Evolutionary conservation across 2,888 invertebrate species (phyloP).

Genomic region (Eupithecia exiguata): DNA sequence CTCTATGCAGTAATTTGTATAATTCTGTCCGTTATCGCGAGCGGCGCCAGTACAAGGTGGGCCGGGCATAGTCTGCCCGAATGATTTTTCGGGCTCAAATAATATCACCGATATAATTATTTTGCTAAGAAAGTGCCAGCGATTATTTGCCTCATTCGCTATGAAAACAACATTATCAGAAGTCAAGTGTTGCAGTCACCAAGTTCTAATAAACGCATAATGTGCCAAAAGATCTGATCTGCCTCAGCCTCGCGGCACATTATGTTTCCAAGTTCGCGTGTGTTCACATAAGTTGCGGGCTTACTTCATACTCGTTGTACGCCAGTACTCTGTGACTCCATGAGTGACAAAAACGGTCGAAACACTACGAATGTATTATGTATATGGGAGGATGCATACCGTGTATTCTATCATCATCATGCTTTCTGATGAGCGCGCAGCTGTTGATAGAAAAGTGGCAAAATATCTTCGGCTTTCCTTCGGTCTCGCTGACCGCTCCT

Average conservation of each 20-base stretch:
- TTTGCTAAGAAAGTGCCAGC: background rate
- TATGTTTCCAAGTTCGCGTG: background rate
- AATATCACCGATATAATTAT: background rate
- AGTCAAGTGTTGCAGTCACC: background rate
- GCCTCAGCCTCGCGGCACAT: too few species aligned
- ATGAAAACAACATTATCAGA: background rate
- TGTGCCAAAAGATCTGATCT: background rate
- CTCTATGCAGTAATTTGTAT: constrained; percentile 49
- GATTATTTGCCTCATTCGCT: background rate
- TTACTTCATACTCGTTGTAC: background rate
- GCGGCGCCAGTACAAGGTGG: constrained; percentile 18
- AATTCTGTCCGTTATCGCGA: constrained; percentile 37
- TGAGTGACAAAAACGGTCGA: background rate
- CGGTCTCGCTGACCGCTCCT: constrained; percentile 18
- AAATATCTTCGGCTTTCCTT: constrained; percentile 8
- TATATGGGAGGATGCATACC: background rate
- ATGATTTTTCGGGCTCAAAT: constrained; percentile 5
- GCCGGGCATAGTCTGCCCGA: background rate
- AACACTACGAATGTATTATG: background rate
- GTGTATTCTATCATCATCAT: background rate
- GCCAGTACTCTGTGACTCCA: background rate
- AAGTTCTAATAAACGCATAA: background rate
- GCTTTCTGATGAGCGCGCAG: background rate
- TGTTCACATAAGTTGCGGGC: background rate
- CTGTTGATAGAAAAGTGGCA: background rate